These are phyloP conservation scores for Sander lucioperca DNA, from an alignment of 2,113 vertebrate genomes.

Conservation along the genomic window DNA sequence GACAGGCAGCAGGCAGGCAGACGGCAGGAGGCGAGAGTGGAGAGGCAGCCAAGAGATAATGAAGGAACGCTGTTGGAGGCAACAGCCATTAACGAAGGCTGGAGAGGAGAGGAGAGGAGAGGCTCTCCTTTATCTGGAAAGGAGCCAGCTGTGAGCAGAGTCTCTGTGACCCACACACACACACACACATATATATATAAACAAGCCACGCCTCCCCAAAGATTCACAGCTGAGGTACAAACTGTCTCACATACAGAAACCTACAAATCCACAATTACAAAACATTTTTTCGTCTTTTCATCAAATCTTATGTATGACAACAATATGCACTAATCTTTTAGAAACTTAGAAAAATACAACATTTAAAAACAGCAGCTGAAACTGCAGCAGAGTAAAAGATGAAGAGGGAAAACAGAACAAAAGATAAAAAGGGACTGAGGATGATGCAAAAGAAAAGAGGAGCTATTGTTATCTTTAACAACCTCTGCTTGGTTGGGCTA, in stretches of 20 bases:
- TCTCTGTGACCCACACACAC: constrained; percentile 18
- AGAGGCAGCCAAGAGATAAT: constrained; percentile 42
- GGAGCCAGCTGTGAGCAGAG: constrained; percentile 30
- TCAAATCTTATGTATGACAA: background rate
- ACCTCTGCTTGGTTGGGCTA: constrained; percentile 27
- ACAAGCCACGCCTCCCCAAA: constrained; percentile 21
- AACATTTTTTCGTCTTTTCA: background rate
- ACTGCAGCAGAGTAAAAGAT: constrained; percentile 7
- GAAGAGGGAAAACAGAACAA: constrained; percentile 20
- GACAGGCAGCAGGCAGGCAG: constrained; percentile 58
- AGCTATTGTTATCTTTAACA: constrained; percentile 58
- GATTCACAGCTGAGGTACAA: constrained; percentile 24
- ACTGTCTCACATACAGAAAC: constrained; percentile 15
- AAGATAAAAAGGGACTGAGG: constrained; percentile 29
- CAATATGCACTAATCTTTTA: background rate
- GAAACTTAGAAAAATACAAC: background rate
- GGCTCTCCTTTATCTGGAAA: constrained; percentile 6
- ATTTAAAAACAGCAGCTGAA: background rate
- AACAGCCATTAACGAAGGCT: constrained; percentile 37
- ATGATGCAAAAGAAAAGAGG: constrained; percentile 29
- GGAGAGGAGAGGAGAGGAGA: constrained; percentile 16
- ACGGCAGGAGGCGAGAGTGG: constrained; percentile 43
- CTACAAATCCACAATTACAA: background rate
- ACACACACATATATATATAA: background rate
- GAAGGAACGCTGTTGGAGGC: constrained; percentile 31